These are phyloP conservation scores for Vesta saturnalis DNA, from an alignment of 2,888 invertebrate genomes.

Conservation along the genomic window DNA sequence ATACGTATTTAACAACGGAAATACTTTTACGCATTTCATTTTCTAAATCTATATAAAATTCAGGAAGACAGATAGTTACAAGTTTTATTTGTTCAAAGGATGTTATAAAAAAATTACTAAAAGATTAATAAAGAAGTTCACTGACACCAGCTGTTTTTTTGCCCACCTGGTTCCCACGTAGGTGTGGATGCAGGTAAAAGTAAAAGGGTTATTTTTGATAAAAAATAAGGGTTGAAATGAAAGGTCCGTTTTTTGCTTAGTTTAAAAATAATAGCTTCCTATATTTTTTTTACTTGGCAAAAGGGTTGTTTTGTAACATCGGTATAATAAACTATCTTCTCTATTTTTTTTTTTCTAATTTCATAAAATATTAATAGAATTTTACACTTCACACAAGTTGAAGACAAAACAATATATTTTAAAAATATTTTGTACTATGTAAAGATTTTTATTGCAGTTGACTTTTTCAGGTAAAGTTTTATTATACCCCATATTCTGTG, in stretches of 20 bases:
- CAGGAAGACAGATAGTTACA: constrained; percentile 2
- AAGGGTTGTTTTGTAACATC: constrained; percentile 27
- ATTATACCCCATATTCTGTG: not conserved
- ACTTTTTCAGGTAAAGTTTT: constrained; percentile 10
- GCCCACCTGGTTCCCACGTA: constrained; percentile 42
- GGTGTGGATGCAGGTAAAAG: constrained; percentile 44
- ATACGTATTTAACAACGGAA: not conserved
- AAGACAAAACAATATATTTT: not conserved
- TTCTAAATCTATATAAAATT: not conserved
- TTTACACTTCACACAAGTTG: not conserved
- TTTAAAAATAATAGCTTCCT: constrained; percentile 39
- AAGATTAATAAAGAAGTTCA: constrained; percentile 33
- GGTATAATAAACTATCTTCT: constrained; percentile 9
- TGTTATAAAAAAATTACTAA: constrained; percentile 6
- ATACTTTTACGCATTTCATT: not conserved
- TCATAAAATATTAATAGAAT: not conserved
- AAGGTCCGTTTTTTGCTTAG: constrained; percentile 39
- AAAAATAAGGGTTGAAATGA: constrained; percentile 37
- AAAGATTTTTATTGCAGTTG: not conserved
- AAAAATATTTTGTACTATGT: not conserved
- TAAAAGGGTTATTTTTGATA: constrained; percentile 42
- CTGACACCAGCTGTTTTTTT: constrained; percentile 40
- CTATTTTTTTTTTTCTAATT: not conserved
- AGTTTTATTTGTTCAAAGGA: constrained; percentile 6
- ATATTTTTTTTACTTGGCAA: constrained; percentile 24